These are phyloP conservation scores for Drosophila picticornis DNA, from an alignment of 2,888 invertebrate species.

Conservation along the genomic window DNA sequence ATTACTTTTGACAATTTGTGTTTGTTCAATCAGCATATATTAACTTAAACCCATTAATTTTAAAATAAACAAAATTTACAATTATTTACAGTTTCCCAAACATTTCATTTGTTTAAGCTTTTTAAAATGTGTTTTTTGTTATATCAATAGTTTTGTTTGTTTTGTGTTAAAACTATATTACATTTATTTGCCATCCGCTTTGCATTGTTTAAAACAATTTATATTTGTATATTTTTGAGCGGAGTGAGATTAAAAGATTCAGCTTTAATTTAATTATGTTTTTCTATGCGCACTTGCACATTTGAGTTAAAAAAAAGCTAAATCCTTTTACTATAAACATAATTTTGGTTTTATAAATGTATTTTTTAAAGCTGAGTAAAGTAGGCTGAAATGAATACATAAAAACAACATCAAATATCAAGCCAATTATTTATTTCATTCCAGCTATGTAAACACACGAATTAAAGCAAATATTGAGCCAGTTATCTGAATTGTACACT, in stretches of 20 bases:
- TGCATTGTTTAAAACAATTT: not conserved
- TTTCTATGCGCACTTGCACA: not conserved
- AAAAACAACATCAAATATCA: not conserved
- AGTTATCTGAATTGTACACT: constrained; percentile 11
- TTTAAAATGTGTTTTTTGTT: constrained; percentile 2
- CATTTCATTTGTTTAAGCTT: constrained; percentile 38
- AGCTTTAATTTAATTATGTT: not conserved
- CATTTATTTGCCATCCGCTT: not conserved
- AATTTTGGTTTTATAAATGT: not conserved
- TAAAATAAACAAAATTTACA: constrained; percentile 25
- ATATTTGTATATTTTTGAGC: not conserved
- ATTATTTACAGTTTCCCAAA: constrained; percentile 36
- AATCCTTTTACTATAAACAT: not conserved
- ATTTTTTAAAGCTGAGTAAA: not conserved
- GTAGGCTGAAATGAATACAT: not conserved
- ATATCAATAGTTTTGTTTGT: constrained; percentile 1
- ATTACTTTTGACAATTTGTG: constrained; percentile 25
- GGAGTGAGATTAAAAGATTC: not conserved
- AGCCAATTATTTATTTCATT: constrained; percentile 27
- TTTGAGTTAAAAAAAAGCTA: not conserved
- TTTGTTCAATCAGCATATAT: constrained; percentile 40
- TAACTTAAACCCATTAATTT: constrained; percentile 55
- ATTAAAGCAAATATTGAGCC: constrained; percentile 6
- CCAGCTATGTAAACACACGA: constrained; percentile 16
- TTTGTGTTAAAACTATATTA: constrained; percentile 24